Conservation (phyloP, 2,888 invertebrate species). For the Lochmaea capreae region DNA sequence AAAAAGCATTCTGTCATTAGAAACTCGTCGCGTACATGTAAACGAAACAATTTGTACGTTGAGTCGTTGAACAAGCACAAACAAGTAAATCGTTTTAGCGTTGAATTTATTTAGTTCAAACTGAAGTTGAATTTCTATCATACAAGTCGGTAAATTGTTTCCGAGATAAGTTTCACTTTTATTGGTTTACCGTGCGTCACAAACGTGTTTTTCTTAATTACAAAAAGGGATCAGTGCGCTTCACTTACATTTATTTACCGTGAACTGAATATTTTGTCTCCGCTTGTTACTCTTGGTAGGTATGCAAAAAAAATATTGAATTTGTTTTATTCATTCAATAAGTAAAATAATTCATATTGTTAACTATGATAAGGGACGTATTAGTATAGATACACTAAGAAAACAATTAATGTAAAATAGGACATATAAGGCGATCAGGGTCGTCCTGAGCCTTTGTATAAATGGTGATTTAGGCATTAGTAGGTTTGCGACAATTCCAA, state of each 20-base stretch:
- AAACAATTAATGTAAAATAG: no score
- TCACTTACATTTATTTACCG: constrained; percentile 2
- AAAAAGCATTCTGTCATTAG: constrained; percentile 17
- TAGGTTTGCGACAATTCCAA: no score
- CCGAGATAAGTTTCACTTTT: constrained; percentile 37
- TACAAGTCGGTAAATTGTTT: constrained; percentile 32
- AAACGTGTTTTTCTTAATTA: constrained; percentile 29
- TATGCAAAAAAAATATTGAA: no score
- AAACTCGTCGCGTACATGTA: constrained; percentile 22
- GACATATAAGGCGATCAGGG: no score
- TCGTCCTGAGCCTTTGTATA: no score
- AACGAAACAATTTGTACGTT: constrained; percentile 29
- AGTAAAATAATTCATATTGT: no score
- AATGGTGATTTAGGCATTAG: no score
- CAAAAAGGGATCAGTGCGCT: neutral
- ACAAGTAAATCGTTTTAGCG: constrained; percentile 32
- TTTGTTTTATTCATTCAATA: no score
- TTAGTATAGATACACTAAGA: no score
- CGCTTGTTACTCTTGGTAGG: neutral
- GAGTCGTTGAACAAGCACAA: constrained; percentile 2
- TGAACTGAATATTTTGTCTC: constrained; percentile 11
- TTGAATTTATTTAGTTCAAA: constrained; percentile 24
- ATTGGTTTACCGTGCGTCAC: constrained; percentile 33
- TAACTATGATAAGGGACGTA: no score
- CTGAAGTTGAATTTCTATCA: constrained; percentile 29